These are phyloP conservation scores for Pocillopora verrucosa DNA, from an alignment of 64 coral and sea anemone genomes.

Conservation along the genomic window DNA sequence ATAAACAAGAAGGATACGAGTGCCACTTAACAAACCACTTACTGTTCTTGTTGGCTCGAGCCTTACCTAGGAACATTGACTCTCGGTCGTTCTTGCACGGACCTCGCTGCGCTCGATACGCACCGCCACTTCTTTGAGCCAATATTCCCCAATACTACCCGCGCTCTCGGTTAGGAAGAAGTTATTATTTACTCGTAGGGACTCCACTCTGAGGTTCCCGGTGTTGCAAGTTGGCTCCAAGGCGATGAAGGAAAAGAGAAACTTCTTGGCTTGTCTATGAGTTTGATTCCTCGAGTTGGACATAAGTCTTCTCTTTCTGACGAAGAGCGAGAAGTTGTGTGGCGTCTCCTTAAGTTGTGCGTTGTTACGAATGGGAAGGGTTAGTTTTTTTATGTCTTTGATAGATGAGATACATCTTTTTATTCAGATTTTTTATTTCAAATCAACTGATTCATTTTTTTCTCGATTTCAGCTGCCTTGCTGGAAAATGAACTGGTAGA, in stretches of 20 bases:
- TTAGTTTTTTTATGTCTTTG: background rate
- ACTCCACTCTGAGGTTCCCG: background rate
- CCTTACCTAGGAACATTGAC: no score
- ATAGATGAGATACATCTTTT: background rate
- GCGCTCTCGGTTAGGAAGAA: no score
- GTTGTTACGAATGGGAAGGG: slow-evolving; percentile 46
- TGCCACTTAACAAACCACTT: no score
- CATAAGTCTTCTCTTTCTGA: background rate
- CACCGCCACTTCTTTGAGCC: no score
- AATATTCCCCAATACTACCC: no score
- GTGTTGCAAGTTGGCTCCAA: slow-evolving; percentile 20
- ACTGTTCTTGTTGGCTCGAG: no score
- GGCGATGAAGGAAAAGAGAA: slow-evolving; percentile 11
- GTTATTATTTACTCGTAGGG: background rate
- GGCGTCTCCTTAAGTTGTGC: slow-evolving; percentile 74
- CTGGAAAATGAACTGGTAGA: slow-evolving; percentile 45
- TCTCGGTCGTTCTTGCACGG: no score
- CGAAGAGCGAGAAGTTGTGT: slow-evolving; percentile 30
- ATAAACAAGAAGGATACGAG: no score
- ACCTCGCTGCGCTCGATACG: no score
- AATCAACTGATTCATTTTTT: background rate
- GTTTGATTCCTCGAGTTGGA: slow-evolving; percentile 7
- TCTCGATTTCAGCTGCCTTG: slow-evolving; percentile 5
- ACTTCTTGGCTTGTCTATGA: slow-evolving; percentile 8
- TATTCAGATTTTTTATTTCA: background rate